Evolutionary conservation across 1,140 invertebrate genomes (phyloP), one percentile per base, ranked within the genome.

Genomic region (Thaumatotibia leucotreta): DNA sequence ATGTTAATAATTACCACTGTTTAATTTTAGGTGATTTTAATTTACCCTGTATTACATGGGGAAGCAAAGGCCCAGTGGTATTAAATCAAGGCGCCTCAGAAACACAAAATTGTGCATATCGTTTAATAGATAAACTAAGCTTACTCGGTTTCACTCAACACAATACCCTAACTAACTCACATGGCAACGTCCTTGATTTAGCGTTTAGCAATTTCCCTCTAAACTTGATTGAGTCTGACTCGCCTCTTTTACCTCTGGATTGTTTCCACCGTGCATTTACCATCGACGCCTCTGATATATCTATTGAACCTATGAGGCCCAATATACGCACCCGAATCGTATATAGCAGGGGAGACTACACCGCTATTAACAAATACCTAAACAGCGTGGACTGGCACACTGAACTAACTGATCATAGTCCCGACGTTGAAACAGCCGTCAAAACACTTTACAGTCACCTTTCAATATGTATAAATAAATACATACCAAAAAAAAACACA

Each of bases 1-100:
- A 10, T 11, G 2, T 17, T 22, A 35, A 22, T 20, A 63, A 64
- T 29, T 29, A 69, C 23, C 20, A 54, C n/a, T 66, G 20, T 61
- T 24, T 69, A 24, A 9, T 65, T 24, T 6, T 45, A 14, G 68
- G 68, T 4, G 68, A 69, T 49, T 69, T 69, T 58, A 69, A 69
- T 49, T 32, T 69, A 24, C 31, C 45, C 1, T 62, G 49, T 29
- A 66, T 69, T 17, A 27, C 14, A 31, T 69, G 68, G 68, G 17
- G 29, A 22, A 6, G 1, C 14, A 17, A 35, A 11, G 23, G 27
- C 22, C 63, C 49, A 1, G 50, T 24, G 8, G 24, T 50, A 4
- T 4, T 62, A 22, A 61, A 33, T 23, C 61, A 23, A 10, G 67
- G 67, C 10, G 22, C 33, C 31, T 8, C 24, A 32, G 67, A 65